Evolutionary conservation across 1,140 invertebrate genomes (phyloP).

Genomic region (Apis cerana): DNA sequence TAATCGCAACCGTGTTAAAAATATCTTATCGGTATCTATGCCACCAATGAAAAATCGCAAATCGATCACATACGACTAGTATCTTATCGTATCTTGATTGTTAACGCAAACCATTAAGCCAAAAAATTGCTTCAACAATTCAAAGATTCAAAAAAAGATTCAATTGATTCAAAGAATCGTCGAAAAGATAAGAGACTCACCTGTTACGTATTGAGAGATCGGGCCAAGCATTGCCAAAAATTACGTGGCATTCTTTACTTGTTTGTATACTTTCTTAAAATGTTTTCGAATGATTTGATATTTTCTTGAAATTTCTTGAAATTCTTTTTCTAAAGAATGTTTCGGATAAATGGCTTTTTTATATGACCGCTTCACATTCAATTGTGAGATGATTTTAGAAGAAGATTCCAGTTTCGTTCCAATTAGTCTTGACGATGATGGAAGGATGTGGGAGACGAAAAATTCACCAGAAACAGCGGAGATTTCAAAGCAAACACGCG

Average conservation of each 20-base stretch:
- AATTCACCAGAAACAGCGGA: not conserved
- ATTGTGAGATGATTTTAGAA: fast-evolving
- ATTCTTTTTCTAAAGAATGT: not conserved
- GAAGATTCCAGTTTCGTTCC: not conserved
- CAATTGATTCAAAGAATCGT: too few relatives aligned
- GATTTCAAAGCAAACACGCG: not conserved
- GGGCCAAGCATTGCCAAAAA: constrained; percentile 9
- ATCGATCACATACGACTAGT: too few relatives aligned
- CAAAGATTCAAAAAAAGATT: too few relatives aligned
- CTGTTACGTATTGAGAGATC: not conserved
- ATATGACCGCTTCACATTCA: not conserved
- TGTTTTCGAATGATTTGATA: not conserved
- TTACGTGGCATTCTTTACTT: not conserved
- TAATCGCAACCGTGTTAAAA: not conserved
- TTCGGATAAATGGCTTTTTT: not conserved
- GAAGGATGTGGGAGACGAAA: not conserved
- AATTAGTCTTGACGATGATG: not conserved
- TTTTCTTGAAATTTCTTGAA: not conserved
- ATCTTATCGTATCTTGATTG: not conserved
- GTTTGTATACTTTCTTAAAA: not conserved
- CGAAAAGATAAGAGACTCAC: constrained; percentile 18
- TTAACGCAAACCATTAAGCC: not conserved
- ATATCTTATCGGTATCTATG: not conserved
- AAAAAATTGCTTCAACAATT: not conserved
- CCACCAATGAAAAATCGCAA: too few relatives aligned